Percentiles rank a stretch among this genome's conserved stretches.
phyloP scores from a whole-genome alignment of 2,888 invertebrate species.

The Ennomos erosarius region DNA sequence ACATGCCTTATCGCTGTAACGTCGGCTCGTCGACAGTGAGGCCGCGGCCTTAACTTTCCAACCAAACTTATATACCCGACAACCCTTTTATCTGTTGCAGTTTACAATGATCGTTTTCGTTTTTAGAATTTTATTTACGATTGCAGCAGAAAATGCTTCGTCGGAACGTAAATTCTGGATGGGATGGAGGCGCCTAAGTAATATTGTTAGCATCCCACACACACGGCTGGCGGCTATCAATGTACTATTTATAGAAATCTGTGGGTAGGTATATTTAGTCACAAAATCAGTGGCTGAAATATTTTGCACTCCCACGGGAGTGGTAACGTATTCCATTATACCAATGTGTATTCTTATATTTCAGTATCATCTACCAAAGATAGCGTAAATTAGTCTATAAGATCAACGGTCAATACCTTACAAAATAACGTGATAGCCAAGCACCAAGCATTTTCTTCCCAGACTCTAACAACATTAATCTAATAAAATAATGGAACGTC shows the following conservation, averaged over 20 bases:
- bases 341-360: too few species aligned
- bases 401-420: neutral
- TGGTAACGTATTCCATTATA: too few species aligned
- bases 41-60: conserved; percentile 70
- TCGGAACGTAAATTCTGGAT: conserved; percentile 19
- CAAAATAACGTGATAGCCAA: neutral
- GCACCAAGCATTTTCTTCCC: conserved; percentile 18
- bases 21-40: conserved; percentile 47
- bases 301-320: too few species aligned
- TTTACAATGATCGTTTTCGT: conserved; percentile 34
- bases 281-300: too few species aligned
- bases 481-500: conserved; percentile 79
- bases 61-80: conserved; percentile 56
- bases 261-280: too few species aligned
- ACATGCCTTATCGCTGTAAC: conserved; percentile 77
- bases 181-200: conserved; percentile 5
- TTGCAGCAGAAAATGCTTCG: conserved; percentile 30
- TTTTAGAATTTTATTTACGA: conserved; percentile 41
- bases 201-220: too few species aligned
- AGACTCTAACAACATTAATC: conserved; percentile 68
- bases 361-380: too few species aligned
- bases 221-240: too few species aligned
- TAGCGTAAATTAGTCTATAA: too few species aligned
- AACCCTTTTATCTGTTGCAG: conserved; percentile 55
- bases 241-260: too few species aligned